Conservation (phyloP, 1,140 invertebrate species). For the Trachymyrmex septentrionalis region DNA sequence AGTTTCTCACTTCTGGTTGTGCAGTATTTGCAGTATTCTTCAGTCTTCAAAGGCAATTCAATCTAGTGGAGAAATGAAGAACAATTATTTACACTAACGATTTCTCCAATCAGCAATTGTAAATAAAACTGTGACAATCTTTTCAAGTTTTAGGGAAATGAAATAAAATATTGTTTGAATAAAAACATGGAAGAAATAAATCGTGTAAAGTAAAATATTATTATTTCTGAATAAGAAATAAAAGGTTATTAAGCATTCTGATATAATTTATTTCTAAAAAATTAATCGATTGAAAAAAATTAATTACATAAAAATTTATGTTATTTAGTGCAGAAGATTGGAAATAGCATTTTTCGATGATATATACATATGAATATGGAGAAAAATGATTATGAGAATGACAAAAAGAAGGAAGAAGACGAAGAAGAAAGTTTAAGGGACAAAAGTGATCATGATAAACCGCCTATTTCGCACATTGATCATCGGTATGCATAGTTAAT, state of each 20-base stretch:
- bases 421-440: not conserved
- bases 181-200: constrained; percentile 22
- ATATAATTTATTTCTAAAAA: not conserved
- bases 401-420: constrained; percentile 33
- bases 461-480: constrained; percentile 26
- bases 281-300: not conserved
- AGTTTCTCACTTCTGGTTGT: not conserved
- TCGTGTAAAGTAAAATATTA: not conserved
- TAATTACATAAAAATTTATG: not conserved
- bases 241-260: not conserved
- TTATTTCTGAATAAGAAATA: not conserved
- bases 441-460: constrained; percentile 24
- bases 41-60: not conserved
- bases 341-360: not conserved
- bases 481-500: constrained; percentile 59
- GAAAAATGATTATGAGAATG: not conserved
- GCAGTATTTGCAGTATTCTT: not conserved
- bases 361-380: constrained; percentile 26
- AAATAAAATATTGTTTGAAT: not conserved
- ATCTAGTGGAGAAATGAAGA: not conserved
- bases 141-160: not conserved
- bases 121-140: constrained; percentile 42
- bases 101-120: not conserved
- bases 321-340: not conserved
- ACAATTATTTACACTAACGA: constrained; percentile 10